Percentiles rank a stretch among this genome's conserved stretches.
phyloP scores from a whole-genome alignment of 2,113 vertebrate genomes.

The Edolisoma coerulescens region DNA sequence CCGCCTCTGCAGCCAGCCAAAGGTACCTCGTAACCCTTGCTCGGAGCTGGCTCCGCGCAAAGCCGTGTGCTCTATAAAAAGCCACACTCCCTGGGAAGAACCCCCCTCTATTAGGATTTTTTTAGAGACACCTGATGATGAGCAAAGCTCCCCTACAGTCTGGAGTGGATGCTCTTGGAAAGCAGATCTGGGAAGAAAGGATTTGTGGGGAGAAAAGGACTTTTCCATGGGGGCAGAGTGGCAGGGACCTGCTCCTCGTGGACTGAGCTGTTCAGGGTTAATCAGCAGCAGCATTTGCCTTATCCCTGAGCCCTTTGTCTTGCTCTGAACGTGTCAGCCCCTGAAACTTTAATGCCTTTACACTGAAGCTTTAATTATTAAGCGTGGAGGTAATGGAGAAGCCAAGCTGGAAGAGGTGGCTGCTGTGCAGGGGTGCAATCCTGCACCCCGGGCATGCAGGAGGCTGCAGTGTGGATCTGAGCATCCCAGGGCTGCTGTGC shows the following conservation, averaged over 20 bases:
- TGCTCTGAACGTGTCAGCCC: neutral
- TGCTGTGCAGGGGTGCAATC: neutral
- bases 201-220: neutral
- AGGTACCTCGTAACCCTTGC: conserved; percentile 13
- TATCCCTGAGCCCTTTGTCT: neutral
- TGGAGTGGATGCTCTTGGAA: neutral
- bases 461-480: neutral
- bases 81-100: neutral
- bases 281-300: neutral
- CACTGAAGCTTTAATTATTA: conserved; percentile 51
- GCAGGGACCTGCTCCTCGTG: neutral
- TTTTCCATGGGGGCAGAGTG: rapidly evolving
- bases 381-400: conserved; percentile 21
- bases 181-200: neutral
- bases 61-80: neutral
- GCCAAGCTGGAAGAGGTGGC: neutral
- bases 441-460: rapidly evolving
- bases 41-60: neutral
- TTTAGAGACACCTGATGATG: neutral
- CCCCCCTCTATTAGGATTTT: neutral
- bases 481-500: neutral
- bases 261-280: neutral
- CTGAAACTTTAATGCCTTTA: conserved; percentile 63
- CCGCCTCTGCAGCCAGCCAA: neutral
- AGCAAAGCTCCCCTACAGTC: neutral